phyloP scores from a whole-genome alignment of 1,140 invertebrate species.

The Philopotamus ludificatus region DNA sequence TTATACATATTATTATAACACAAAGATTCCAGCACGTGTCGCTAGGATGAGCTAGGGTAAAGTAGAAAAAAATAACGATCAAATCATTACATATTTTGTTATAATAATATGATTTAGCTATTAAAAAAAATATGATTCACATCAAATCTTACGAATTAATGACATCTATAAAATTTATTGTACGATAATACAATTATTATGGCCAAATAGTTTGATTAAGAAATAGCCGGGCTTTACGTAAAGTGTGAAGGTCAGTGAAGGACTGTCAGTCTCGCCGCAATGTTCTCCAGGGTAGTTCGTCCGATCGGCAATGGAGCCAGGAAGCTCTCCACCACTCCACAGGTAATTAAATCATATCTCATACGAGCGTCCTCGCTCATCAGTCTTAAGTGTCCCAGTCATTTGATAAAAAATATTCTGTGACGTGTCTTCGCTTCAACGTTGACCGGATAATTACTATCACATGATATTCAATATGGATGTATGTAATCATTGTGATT shows the following conservation, averaged over 20 bases:
- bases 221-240: constrained; percentile 24
- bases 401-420: background rate
- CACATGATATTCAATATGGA: no score
- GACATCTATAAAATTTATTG: no score
- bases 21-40: no score
- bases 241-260: constrained; percentile 35
- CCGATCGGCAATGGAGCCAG: constrained; percentile 54
- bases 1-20: no score
- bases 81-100: no score
- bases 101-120: no score
- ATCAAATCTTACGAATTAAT: no score
- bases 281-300: constrained; percentile 58
- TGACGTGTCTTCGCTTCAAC: background rate
- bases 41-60: no score
- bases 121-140: no score
- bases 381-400: background rate
- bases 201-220: background rate
- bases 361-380: constrained; percentile 3
- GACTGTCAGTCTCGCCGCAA: constrained; percentile 46
- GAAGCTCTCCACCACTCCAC: constrained; percentile 56
- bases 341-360: constrained; percentile 47
- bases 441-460: no score
- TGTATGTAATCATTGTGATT: background rate
- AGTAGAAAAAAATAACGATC: no score
- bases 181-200: no score